phyloP scores from a whole-genome alignment of 2,888 invertebrate species.

The Drosophila austrosaltans region DNA sequence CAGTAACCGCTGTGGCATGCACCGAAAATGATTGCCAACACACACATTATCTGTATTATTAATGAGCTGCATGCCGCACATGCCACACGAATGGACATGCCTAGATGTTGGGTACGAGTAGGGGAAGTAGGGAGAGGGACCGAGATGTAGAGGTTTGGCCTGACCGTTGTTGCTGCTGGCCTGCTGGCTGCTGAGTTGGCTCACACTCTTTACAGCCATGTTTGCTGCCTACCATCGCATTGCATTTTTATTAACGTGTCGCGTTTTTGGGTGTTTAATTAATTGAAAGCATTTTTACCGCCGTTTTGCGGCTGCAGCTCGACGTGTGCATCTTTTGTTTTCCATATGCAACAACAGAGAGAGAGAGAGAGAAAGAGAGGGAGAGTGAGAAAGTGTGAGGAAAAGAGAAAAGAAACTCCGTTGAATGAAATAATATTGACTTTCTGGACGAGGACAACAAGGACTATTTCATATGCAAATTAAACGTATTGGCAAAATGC shows the following conservation, averaged over 20 bases:
- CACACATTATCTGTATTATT: slow-evolving; percentile 73
- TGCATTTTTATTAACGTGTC: slow-evolving; percentile 53
- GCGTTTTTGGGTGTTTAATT: slow-evolving; percentile 71
- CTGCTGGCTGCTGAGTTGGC: slow-evolving; percentile 24
- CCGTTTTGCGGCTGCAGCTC: slow-evolving; percentile 55
- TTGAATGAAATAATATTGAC: slow-evolving; percentile 68
- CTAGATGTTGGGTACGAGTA: not conserved
- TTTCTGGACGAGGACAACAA: slow-evolving; percentile 49
- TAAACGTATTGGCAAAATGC: slow-evolving; percentile 30
- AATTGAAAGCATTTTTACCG: slow-evolving; percentile 74
- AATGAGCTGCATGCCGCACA: slow-evolving; percentile 70
- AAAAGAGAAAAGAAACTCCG: not conserved
- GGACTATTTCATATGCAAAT: slow-evolving; percentile 30
- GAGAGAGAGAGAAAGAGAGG: not conserved
- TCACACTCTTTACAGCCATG: slow-evolving; percentile 5
- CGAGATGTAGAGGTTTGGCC: not conserved
- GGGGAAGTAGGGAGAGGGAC: not conserved
- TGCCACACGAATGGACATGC: slow-evolving; percentile 45
- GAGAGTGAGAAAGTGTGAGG: not conserved
- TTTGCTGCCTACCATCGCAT: slow-evolving; percentile 35
- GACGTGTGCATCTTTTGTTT: slow-evolving; percentile 41
- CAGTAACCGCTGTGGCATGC: slow-evolving; percentile 62
- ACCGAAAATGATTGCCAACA: slow-evolving; percentile 67
- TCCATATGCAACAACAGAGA: not conserved
- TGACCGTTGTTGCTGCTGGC: slow-evolving; percentile 33